These are phyloP conservation scores for Boloria selene DNA, from an alignment of 2,888 invertebrate genomes.

Conservation along the genomic window DNA sequence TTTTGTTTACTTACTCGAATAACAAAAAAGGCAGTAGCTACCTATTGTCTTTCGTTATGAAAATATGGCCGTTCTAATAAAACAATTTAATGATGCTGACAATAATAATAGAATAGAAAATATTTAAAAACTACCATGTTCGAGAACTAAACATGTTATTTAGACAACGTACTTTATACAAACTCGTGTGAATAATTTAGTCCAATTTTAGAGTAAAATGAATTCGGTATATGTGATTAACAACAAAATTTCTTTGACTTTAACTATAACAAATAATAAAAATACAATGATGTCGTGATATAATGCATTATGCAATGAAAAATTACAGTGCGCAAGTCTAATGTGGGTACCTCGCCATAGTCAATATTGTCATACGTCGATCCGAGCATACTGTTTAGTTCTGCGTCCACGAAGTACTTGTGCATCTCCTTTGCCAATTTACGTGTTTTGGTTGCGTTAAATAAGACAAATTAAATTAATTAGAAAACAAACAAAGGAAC, in stretches of 20 bases:
- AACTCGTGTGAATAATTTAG: no score
- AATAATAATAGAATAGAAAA: no score
- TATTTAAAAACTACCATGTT: no score
- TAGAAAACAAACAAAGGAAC: conserved; percentile 46
- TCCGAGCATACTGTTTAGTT: conserved; percentile 89
- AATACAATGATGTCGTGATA: conserved; percentile 16
- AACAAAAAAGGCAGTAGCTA: conserved; percentile 77
- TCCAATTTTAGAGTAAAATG: no score
- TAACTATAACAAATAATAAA: neutral
- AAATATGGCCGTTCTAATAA: neutral
- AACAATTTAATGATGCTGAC: conserved; percentile 4
- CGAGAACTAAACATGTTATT: no score
- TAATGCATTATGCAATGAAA: conserved; percentile 12
- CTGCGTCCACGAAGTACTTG: conserved; percentile 91
- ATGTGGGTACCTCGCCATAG: conserved; percentile 68
- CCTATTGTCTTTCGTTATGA: conserved; percentile 18
- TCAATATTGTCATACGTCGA: conserved; percentile 83
- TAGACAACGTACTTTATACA: no score
- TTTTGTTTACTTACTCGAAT: conserved; percentile 68
- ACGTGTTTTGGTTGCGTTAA: conserved; percentile 78
- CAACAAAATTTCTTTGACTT: no score
- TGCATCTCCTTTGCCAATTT: conserved; percentile 87
- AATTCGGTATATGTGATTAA: no score
- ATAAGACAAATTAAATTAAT: conserved; percentile 73
- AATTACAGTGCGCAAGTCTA: conserved; percentile 23